Evolutionary conservation across 2,113 vertebrate genomes (phyloP), one percentile per base, ranked within the genome.

Genomic region (Eretmochelys imbricata): DNA sequence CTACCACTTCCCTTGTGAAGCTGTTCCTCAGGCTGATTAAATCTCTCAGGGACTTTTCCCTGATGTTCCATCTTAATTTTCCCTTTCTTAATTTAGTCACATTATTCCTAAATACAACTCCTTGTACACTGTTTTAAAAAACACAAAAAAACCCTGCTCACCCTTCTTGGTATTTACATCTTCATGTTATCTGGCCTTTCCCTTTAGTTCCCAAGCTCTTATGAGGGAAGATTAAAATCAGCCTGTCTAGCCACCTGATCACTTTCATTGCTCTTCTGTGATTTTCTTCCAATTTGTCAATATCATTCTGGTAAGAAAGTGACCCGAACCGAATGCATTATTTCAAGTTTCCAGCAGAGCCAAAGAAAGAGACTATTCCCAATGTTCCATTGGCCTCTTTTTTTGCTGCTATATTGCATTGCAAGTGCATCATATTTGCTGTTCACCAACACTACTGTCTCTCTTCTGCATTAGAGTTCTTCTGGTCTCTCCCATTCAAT

Each of bases 171-270:
- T 91, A 80, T 88, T 95, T 92, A 80, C 85, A 92, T 92, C 62
- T 95, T 91, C 69, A 76, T 89, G 7, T 94, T 93, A 82, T 96
- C 80, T 91, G 76, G 83, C 78, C 85, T 95, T 96, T 95, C 89
- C 91, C 86, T 94, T 95, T 93, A 22, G 81, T 97, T 93, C 86
- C 89, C 85, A 82, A 82, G 54, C 81, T 86, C 78, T 89, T 84
- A 78, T 80, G 85, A 89, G 72, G 80, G 85, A 76, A 88, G 81
- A 82, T 29, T 88, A 46, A 84, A 96, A 88, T 93, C 82, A 82
- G 87, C 65, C 75, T 0, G 0, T 76, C 84, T 1, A 59, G 86
- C 84, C 29, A 25, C 62, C 89, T 51, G 20, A 92, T 78, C 0
- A 0, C 29, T 0, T 59, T 91, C 53, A 46, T 53, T 80, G 55